Percentiles rank a stretch among this genome's conserved stretches.
These are phyloP conservation scores for Eptesicus fuscus DNA, from an alignment of 2,113 vertebrate species.

Conservation along the genomic window DNA sequence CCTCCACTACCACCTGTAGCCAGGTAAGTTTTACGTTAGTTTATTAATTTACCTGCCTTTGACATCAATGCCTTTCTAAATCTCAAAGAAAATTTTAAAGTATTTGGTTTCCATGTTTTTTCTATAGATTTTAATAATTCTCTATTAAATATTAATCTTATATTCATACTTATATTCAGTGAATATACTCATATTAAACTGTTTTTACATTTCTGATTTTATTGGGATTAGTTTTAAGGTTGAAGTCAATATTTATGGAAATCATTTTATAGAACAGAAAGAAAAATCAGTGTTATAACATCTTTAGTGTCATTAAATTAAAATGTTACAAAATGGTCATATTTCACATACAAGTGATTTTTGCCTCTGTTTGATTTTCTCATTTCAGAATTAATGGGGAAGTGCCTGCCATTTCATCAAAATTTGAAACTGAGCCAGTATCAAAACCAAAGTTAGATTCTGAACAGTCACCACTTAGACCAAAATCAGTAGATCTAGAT, in stretches of 20 bases:
- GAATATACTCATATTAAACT: neutral
- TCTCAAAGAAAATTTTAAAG: conserved; percentile 15
- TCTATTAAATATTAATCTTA: conserved; percentile 29
- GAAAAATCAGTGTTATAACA: neutral
- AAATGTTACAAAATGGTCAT: neutral
- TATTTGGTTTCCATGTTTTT: conserved; percentile 13
- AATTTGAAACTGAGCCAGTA: conserved; percentile 88
- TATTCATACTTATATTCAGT: neutral
- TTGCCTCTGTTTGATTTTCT: conserved; percentile 28
- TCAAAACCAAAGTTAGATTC: conserved; percentile 85
- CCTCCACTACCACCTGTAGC: conserved; percentile 80
- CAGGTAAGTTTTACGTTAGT: conserved; percentile 84
- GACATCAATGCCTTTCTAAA: neutral
- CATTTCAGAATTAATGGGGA: conserved; percentile 92
- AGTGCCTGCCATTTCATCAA: conserved; percentile 85
- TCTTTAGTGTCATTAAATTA: conserved; percentile 24
- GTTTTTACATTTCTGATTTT: conserved; percentile 30
- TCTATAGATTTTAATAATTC: neutral
- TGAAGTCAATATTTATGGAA: neutral
- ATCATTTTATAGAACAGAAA: conserved; percentile 6
- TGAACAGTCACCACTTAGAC: conserved; percentile 83
- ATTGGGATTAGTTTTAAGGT: neutral
- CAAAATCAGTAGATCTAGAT: conserved; percentile 88
- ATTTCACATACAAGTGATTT: conserved; percentile 11
- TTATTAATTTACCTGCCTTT: neutral